A percentile compares a stretch with the other conserved stretches of the same genome.
Evolutionary conservation across 2,113 vertebrate genomes (phyloP).

Genomic region (Silurus asotus): DNA sequence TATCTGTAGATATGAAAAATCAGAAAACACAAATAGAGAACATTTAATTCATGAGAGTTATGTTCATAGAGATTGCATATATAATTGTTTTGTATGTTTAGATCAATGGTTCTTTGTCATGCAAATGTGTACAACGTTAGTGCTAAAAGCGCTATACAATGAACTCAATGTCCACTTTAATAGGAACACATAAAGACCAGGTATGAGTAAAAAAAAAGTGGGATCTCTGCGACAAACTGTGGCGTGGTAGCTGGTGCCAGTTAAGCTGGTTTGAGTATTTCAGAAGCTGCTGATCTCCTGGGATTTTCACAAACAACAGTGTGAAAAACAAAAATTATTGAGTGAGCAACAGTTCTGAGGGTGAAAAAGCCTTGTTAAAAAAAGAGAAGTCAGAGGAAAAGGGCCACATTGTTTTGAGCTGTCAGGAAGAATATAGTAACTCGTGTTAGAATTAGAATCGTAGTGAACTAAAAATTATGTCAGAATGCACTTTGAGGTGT

Average conservation of each 20-base stretch:
- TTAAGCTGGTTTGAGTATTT: not conserved
- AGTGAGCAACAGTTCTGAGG: not conserved
- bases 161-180: not conserved
- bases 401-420: not conserved
- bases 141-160: too few relatives aligned
- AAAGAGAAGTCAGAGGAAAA: not conserved
- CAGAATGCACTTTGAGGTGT: not conserved
- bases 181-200: not conserved
- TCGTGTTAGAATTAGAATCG: not conserved
- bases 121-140: not conserved
- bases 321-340: not conserved
- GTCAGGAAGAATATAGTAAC: not conserved
- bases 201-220: not conserved
- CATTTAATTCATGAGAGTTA: not conserved
- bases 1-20: slow-evolving; percentile 82
- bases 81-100: not conserved
- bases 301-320: not conserved
- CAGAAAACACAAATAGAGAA: slow-evolving; percentile 16
- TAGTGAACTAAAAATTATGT: not conserved
- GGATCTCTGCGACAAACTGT: not conserved
- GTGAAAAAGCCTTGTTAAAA: not conserved
- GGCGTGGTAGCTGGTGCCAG: not conserved
- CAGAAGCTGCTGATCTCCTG: not conserved
- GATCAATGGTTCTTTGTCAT: not conserved
- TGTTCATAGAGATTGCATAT: not conserved